Evolutionary conservation across 2,113 vertebrate genomes (phyloP), one percentile per base, ranked within the genome.

Genomic region (Ctenodactylus gundi): DNA sequence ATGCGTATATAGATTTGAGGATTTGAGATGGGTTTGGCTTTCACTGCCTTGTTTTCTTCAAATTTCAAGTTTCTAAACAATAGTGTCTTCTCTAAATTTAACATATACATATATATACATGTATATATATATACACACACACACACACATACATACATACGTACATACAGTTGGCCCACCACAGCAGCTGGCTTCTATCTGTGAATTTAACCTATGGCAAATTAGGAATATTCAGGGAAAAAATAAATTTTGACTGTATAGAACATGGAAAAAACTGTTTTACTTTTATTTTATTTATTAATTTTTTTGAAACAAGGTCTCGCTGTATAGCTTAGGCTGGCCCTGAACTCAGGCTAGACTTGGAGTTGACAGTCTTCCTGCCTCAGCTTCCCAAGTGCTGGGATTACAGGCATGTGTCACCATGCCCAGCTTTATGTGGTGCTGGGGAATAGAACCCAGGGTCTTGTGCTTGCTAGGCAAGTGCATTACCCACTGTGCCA

Each of bases 91-190:
- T 94, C 94, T 85, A 75, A 94, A 90, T 96, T 96, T 97, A 97
- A 96, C 96, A 94, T 97, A 95, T 97, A 96, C 98, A 95, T 53
- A 39, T n/a, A n/a, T n/a, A n/a, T n/a, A n/a, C n/a, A n/a, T n/a
- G n/a, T n/a, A n/a, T n/a, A n/a, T n/a, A n/a, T n/a, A n/a, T n/a
- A n/a, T n/a, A n/a, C n/a, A n/a, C n/a, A n/a, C n/a, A n/a, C n/a
- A n/a, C n/a, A n/a, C n/a, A n/a, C n/a, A n/a, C n/a, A n/a, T n/a
- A n/a, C n/a, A n/a, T n/a, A n/a, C n/a, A n/a, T n/a, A n/a, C n/a
- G n/a, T n/a, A 97, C 98, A 95, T 70, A 68, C 27, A 51, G 6
- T 41, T 85, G 27, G 17, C 36, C 83, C 29, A 41, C 49, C 25
- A 34, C 6, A 46, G 62, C 36, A 44, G 27, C 36, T 3, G 4